A percentile compares a stretch with the other conserved stretches of the same genome.
Conservation (phyloP, 2,797 vertebrate species). For the Hozukius guyotensis region DNA sequence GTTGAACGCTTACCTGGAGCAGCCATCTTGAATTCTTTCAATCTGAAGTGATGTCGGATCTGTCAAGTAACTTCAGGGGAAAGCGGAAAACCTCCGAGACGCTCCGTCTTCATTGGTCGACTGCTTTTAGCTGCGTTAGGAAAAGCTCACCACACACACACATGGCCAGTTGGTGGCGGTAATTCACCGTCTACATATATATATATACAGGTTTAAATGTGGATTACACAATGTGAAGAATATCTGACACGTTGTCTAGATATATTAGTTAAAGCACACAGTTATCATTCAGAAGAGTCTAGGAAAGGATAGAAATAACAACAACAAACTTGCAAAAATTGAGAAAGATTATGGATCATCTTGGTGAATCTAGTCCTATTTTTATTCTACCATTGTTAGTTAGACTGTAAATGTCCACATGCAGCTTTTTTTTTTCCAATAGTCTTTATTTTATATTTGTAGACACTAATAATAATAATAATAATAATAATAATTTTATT, state of each 20-base stretch:
- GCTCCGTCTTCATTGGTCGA: conserved; percentile 72
- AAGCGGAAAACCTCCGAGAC: conserved; percentile 75
- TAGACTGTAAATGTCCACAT: too few relatives aligned
- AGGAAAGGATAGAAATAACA: background rate
- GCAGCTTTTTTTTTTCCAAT: too few relatives aligned
- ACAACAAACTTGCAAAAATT: background rate
- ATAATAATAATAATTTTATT: too few relatives aligned
- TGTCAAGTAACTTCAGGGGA: conserved; percentile 80
- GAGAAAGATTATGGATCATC: background rate
- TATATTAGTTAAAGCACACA: background rate
- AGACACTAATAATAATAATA: too few relatives aligned
- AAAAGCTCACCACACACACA: background rate
- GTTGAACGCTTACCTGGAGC: conserved; percentile 84
- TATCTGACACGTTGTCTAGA: background rate
- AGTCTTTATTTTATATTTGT: too few relatives aligned
- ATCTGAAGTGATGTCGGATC: conserved; percentile 82
- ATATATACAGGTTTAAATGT: background rate
- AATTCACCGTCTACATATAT: background rate
- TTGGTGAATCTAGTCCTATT: background rate
- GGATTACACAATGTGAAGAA: background rate
- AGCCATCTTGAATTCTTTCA: conserved; percentile 87
- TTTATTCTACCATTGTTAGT: too few relatives aligned
- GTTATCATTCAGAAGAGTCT: background rate
- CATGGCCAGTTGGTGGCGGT: background rate
- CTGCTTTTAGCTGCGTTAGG: conserved; percentile 1